Evolutionary conservation across 2,888 invertebrate species (phyloP), one percentile per base, ranked within the genome.

Genomic region (Copidosoma aretas): DNA sequence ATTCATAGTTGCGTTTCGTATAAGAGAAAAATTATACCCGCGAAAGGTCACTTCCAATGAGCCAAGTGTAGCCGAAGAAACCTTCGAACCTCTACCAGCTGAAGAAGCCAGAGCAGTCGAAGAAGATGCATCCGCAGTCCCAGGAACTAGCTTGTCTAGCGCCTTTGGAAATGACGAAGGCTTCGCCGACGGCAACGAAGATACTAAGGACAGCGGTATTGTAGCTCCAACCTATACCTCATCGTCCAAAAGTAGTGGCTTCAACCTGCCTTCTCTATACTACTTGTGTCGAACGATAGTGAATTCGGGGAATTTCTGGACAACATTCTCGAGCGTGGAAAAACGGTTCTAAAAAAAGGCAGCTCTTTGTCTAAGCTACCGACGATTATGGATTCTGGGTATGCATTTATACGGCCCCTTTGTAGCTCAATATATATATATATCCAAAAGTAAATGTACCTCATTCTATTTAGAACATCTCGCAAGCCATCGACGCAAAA

Each of bases 241-340:
- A 1, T 77, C 80, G 1, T 79, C 82, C 1, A 85, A 84, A 69
- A 84, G 84, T 8, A 85, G 85, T 67, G 82, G 81, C 59, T 85
- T 84, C 52, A 85, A 84, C 72, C 80, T 92, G 57, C 90, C 91
- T 0, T 91, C 91, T 21, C 87, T 93, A n/a, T n/a, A n/a, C n/a
- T n/a, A 17, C 89, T 90, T 46, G 93, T 93, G 79, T 92, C 92
- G 0, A 93, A 93, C 72, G 93, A 93, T 78, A 92, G 92, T 0
- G 93, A 93, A 76, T 86, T 91, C 1, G 93, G 93, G 77, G 93
- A 93, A 75, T 89, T 92, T 71, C 84, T 92, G 0, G 92, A 91
- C 73, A 90, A 90, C 75, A 88, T 90, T 73, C 82, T 89, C 14
- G 90, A 90, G 78, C 85, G 88, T 56, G 87, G 87, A 4, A 86